phyloP scores from a whole-genome alignment of 2,888 invertebrate genomes.

The Branchipolynoe longqiensis region DNA sequence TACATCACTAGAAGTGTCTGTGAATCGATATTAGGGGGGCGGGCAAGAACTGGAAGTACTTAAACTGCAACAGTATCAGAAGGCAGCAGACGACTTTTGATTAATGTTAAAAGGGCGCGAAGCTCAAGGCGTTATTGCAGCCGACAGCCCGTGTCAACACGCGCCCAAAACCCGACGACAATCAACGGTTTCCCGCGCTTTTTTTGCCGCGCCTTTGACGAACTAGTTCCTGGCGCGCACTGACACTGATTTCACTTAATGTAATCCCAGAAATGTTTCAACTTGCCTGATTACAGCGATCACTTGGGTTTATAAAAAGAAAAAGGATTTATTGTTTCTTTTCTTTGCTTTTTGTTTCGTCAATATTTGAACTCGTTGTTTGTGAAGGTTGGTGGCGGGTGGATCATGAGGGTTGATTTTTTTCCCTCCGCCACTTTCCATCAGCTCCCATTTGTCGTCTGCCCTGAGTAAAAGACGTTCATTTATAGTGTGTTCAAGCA shows the following conservation, averaged over 20 bases:
- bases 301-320: no score
- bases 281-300: conserved; percentile 14
- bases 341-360: not conserved
- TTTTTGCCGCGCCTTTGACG: no score
- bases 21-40: no score
- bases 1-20: no score
- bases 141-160: conserved; percentile 7
- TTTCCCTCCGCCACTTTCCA: not conserved
- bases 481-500: no score
- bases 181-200: not conserved
- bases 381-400: not conserved
- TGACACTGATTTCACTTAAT: conserved; percentile 27
- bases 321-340: no score
- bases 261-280: conserved; percentile 23
- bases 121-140: conserved; percentile 1
- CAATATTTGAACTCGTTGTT: conserved; percentile 27
- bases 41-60: no score
- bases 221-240: not conserved
- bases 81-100: conserved; percentile 6
- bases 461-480: no score
- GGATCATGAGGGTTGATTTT: not conserved
- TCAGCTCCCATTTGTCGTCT: no score
- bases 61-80: no score
- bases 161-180: not conserved
- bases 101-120: not conserved